These are phyloP conservation scores for Sinocyclocheilus anophthalmus DNA, from an alignment of 2,113 vertebrate genomes.

Conservation along the genomic window DNA sequence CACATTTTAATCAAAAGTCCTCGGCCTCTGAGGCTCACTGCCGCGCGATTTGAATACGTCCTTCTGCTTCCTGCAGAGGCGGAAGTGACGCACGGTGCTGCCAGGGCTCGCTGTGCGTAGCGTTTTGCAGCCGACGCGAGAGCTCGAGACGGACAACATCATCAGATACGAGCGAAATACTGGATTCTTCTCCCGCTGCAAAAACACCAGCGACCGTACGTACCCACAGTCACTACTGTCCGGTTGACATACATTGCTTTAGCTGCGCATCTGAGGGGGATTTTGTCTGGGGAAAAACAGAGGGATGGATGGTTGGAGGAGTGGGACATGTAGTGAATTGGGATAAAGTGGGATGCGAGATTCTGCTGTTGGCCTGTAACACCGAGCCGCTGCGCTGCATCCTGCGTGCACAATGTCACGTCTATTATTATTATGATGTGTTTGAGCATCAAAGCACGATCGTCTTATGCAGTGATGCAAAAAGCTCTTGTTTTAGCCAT, in stretches of 20 bases:
- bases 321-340: constrained; percentile 33
- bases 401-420: constrained; percentile 21
- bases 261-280: neutral
- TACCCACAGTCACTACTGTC: neutral
- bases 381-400: constrained; percentile 33
- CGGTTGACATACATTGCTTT: neutral
- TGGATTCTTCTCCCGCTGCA: neutral
- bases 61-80: constrained; percentile 26
- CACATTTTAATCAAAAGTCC: neutral
- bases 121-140: constrained; percentile 21
- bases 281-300: neutral
- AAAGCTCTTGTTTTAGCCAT: neutral
- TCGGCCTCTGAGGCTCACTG: neutral
- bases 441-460: neutral
- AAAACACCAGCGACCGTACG: constrained; percentile 26
- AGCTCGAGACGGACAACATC: constrained; percentile 65
- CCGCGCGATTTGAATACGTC: too few relatives aligned
- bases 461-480: neutral
- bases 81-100: constrained; percentile 74
- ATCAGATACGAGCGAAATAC: constrained; percentile 32
- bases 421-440: neutral
- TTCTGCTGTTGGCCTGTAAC: constrained; percentile 43
- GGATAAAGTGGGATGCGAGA: constrained; percentile 51
- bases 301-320: constrained; percentile 23
- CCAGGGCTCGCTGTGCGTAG: constrained; percentile 59